Conservation (phyloP, 2,888 invertebrate species). For the Melieria omissa region DNA sequence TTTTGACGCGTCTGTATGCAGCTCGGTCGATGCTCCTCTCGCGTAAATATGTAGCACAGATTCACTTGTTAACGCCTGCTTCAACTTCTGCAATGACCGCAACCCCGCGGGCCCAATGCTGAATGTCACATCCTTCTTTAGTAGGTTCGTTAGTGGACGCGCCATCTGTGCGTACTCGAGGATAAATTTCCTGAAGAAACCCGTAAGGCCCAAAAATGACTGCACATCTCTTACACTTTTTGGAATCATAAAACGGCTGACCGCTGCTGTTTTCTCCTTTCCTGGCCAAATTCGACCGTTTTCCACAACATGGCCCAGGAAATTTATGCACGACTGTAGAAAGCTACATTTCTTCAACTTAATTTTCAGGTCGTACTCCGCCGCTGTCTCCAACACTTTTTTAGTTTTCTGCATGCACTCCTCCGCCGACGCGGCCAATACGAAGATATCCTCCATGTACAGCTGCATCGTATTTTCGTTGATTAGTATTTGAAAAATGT, state of each 20-base stretch:
- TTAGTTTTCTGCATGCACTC: background rate
- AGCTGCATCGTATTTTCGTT: slow-evolving; percentile 28
- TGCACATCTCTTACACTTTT: slow-evolving; percentile 15
- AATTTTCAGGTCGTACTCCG: slow-evolving; percentile 38
- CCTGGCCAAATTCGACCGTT: slow-evolving; percentile 8
- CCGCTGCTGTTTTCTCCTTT: slow-evolving; percentile 14
- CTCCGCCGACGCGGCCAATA: background rate
- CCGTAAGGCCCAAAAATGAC: slow-evolving; percentile 23
- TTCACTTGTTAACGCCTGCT: slow-evolving; percentile 2
- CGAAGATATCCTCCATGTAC: slow-evolving; percentile 15
- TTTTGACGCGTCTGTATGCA: slow-evolving; percentile 44
- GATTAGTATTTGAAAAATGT: slow-evolving; percentile 36
- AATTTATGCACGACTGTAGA: slow-evolving; percentile 25
- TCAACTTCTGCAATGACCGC: background rate
- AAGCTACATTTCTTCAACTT: slow-evolving; percentile 25
- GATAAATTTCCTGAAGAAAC: slow-evolving; percentile 29
- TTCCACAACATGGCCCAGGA: slow-evolving; percentile 31
- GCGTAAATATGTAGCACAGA: slow-evolving; percentile 37
- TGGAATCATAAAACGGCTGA: slow-evolving; percentile 15
- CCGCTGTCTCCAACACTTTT: background rate
- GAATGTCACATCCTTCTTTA: background rate
- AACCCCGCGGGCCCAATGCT: slow-evolving; percentile 11
- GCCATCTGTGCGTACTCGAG: slow-evolving; percentile 11
- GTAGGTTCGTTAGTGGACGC: slow-evolving; percentile 4
- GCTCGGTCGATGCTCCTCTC: slow-evolving; percentile 33